Base-by-base conservation (phyloP, 2,888 invertebrate genomes). In the Hirtodrosophila confusa region DNA sequence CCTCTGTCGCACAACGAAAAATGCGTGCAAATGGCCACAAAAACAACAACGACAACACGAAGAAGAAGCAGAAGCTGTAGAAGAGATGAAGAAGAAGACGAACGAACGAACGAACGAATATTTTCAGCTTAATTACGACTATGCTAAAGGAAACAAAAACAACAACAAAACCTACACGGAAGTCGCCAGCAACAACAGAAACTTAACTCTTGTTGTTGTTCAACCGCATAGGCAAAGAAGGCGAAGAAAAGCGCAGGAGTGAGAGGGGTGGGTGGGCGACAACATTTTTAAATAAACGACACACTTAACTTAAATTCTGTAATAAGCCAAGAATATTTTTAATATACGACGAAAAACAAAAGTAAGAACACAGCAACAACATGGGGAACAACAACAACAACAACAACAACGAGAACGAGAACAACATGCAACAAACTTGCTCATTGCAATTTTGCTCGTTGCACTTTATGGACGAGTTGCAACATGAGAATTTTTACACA, bases 121-220 rank as follows among this genome's bases (percentile, higher is more conserved):
- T 80, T 84, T 88, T 88, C 65, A 88, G 78, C 85, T 73, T 86
- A 88, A 82, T 82, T 82, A 74, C 78, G 71, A 70, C 40, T 60
- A 57, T 57, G 63, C 64, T 35, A 75, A 62, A 36, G 58, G 66
- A 64, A 75, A 66, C 58, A 78, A 57, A 41, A 53, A 48, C 43
- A 41, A 17, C 23, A 50, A 50, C 27, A 54, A 57, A 60, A 64
- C 50, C 53, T 23, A 72, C 51, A 61, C 72, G 74, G 74, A 74
- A 74, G 65, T 70, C 60, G 51, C 33, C 63, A 55, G 31, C 50
- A 58, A 53, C 33, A 51, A 47, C 36, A 31, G 35, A 12, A 70
- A 53, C 65, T 76, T 37, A 53, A 35, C 48, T 43, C 12, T 45
- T 57, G 37, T 64, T 65, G 50, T 49, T 55, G 49, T 9, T 43